Conservation (phyloP, 2,888 invertebrate species). For the Caenorhabditis doughertyi region DNA sequence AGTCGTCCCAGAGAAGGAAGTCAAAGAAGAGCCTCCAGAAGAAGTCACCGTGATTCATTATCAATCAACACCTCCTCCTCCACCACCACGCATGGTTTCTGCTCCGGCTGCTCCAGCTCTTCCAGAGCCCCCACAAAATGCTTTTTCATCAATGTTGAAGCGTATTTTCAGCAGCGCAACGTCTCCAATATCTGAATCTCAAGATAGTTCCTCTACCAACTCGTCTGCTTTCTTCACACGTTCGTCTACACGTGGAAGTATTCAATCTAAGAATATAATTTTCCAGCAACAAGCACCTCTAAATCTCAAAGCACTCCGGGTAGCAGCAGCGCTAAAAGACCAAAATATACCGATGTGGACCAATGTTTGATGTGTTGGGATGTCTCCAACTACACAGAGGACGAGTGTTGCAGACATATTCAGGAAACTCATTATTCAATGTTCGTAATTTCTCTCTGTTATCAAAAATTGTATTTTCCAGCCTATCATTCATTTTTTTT, state of each 20-base stretch:
- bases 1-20: background rate
- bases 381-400: background rate
- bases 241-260: too few species aligned
- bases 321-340: constrained; percentile 12
- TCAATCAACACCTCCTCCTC: too few species aligned
- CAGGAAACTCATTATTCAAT: constrained; percentile 3
- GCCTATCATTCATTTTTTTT: too few species aligned
- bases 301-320: background rate
- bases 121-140: too few species aligned
- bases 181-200: background rate
- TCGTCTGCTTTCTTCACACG: constrained; percentile 3
- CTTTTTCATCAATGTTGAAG: too few species aligned
- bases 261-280: too few species aligned
- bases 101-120: background rate
- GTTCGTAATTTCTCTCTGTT: constrained; percentile 3
- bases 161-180: too few species aligned
- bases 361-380: constrained; percentile 10
- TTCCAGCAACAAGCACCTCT: background rate
- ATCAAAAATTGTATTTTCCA: too few species aligned
- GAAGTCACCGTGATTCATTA: too few species aligned
- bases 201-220: too few species aligned
- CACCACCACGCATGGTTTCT: too few species aligned
- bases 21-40: background rate
- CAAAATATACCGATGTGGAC: constrained; percentile 10
- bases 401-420: constrained; percentile 21